A percentile compares a stretch with the other conserved stretches of the same genome.
Conservation (phyloP, 2,888 invertebrate genomes). For the Urechis unicinctus region DNA sequence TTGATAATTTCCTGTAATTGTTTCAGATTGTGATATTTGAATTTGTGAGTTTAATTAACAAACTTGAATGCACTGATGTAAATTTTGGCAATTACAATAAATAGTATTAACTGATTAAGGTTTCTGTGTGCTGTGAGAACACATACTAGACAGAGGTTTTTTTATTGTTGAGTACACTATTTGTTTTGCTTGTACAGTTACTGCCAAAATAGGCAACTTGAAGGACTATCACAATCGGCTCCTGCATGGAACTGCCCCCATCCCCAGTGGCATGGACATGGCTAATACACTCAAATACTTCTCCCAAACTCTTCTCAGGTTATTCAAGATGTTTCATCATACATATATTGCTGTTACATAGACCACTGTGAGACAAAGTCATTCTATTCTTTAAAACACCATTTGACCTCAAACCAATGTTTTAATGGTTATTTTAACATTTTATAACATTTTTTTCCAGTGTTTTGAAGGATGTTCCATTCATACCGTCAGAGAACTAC, state of each 20-base stretch:
- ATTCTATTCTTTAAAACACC: too few species aligned
- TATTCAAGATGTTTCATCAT: not conserved
- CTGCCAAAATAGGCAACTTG: constrained; percentile 92
- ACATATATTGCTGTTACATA: not conserved
- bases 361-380: constrained; percentile 1
- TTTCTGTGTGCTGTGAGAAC: too few species aligned
- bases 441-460: constrained; percentile 56
- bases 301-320: constrained; percentile 91
- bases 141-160: constrained; percentile 92
- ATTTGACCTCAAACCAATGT: too few species aligned
- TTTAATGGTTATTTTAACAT: constrained; percentile 1
- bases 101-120: too few species aligned
- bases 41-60: too few species aligned
- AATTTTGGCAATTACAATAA: too few species aligned
- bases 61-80: constrained; percentile 75
- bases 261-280: constrained; percentile 91
- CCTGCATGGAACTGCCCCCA: constrained; percentile 81
- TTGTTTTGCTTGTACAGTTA: constrained; percentile 99
- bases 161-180: constrained; percentile 87
- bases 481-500: constrained; percentile 85
- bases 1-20: too few species aligned
- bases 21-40: too few species aligned
- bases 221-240: constrained; percentile 93
- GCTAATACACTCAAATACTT: constrained; percentile 97
- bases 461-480: constrained; percentile 92